Evolutionary conservation across 2,888 invertebrate species (phyloP), one percentile per base, ranked within the genome.

Genomic region (Rhyacophila evoluta): DNA sequence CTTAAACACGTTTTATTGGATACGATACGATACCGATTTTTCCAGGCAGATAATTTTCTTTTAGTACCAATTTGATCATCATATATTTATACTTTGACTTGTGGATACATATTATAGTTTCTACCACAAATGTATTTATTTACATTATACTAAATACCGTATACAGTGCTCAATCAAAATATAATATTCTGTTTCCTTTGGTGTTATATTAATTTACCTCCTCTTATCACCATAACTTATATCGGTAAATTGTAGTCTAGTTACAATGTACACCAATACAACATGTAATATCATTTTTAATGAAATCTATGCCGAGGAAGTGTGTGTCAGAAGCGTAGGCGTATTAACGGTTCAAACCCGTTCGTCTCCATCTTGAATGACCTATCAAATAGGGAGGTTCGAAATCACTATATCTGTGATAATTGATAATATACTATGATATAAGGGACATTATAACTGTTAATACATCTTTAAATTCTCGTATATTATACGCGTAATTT

Each of bases 261-360:
- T 19, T 19, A 55, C 4, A 33, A 33, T 6, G 2, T 15, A 55
- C 15, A 19, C 12, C 15, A n/a, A 4, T 33, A 6, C 29, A 33
- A 33, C 29, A 33, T 33, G 29, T 33, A n/a, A 39, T 55, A 55
- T 8, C 19, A 55, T 55, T 55, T 55, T 55, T 55, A 55, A 8
- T 55, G 0, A 55, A 55, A 55, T 55, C 55, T 55, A 55, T 19
- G 55, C 55, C 55, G 55, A 1, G 8, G 55, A 55, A 55, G 55
- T 55, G 55, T 55, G 41, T 55, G 55, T 55, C 55, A 55, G 19
- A 55, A 6, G 55, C 55, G 55, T 55, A 55, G 55, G 55, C 10
- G 55, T 55, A 19, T 41, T 55, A 55, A 55, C 55, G 5, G 55
- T 25, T 55, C 15, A 55, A 55, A 55, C 55, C 25, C 55, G 55